Conservation (phyloP, 2,888 invertebrate species). For the Epirrita christyi region DNA sequence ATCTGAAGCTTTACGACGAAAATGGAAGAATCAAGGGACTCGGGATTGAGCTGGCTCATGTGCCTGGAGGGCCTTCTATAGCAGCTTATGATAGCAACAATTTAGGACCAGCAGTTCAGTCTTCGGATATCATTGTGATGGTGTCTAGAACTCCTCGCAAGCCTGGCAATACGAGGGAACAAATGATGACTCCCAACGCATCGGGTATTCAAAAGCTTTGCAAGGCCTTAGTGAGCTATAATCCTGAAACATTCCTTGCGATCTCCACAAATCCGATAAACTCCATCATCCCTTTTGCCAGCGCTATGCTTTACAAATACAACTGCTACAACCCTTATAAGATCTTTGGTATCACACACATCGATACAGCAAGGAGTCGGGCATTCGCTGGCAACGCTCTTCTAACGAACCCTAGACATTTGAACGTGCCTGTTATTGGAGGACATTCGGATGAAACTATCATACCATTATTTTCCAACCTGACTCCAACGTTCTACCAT, state of each 20-base stretch:
- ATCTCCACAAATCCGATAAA: conserved; percentile 67
- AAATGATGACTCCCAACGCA: conserved; percentile 62
- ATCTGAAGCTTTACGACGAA: conserved; percentile 59
- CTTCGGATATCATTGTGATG: conserved; percentile 59
- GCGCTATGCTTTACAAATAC: conserved; percentile 54
- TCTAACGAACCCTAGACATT: conserved; percentile 46
- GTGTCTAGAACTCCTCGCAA: conserved; percentile 52
- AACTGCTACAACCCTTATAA: conserved; percentile 61
- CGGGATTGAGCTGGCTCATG: conserved; percentile 53
- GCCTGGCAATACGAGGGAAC: conserved; percentile 49
- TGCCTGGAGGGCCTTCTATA: conserved; percentile 57
- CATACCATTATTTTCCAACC: conserved; percentile 65
- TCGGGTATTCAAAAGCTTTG: conserved; percentile 56
- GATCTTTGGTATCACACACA: conserved; percentile 65
- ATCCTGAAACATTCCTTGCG: conserved; percentile 60
- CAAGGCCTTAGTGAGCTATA: conserved; percentile 53
- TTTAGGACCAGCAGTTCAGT: conserved; percentile 49
- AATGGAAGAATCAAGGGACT: conserved; percentile 54
- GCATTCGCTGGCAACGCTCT: conserved; percentile 52
- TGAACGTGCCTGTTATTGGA: conserved; percentile 64
- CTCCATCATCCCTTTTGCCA: conserved; percentile 63
- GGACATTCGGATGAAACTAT: conserved; percentile 69
- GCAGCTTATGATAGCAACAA: conserved; percentile 47
- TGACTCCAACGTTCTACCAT: conserved; percentile 46
- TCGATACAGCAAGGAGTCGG: conserved; percentile 58